Conservation (phyloP, 2,888 invertebrate genomes). For the Steinernema carpocapsae region DNA sequence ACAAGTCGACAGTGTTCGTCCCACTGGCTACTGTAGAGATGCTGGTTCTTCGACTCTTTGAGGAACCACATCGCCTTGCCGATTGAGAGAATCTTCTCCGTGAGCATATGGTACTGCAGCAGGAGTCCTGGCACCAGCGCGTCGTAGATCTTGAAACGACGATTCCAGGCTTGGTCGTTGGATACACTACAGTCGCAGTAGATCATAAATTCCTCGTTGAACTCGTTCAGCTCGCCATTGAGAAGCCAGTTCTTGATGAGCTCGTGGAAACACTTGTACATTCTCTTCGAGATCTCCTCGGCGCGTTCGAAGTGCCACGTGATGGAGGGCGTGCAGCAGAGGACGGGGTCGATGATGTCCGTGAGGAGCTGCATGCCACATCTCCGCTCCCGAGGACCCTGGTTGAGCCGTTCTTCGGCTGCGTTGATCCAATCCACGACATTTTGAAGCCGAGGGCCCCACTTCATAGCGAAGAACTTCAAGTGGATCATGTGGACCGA, state of each 20-base stretch:
- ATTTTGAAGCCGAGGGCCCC: neutral
- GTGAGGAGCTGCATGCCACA: slow-evolving; percentile 22
- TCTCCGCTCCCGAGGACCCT: neutral
- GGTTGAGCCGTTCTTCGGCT: neutral
- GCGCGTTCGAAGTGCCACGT: neutral
- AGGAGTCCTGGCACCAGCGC: neutral
- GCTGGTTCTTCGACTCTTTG: slow-evolving; percentile 6
- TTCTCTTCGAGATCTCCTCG: neutral
- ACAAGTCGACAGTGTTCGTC: neutral
- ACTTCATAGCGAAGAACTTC: neutral
- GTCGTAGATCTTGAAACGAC: neutral
- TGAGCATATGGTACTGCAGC: neutral
- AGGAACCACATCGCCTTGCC: slow-evolving; percentile 29
- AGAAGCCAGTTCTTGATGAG: slow-evolving; percentile 4
- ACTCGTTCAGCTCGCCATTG: slow-evolving; percentile 9
- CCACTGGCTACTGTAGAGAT: neutral
- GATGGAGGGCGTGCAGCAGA: neutral
- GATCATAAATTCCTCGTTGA: slow-evolving; percentile 20
- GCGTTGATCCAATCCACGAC: slow-evolving; percentile 1
- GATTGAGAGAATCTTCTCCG: slow-evolving; percentile 13
- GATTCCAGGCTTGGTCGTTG: slow-evolving; percentile 20
- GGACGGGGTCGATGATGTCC: neutral
- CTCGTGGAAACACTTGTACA: slow-evolving; percentile 10
- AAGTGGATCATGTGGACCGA: neutral
- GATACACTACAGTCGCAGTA: slow-evolving; percentile 9